Base-by-base conservation (phyloP, 2,113 vertebrate species). In the Ginglymostoma cirratum region DNA sequence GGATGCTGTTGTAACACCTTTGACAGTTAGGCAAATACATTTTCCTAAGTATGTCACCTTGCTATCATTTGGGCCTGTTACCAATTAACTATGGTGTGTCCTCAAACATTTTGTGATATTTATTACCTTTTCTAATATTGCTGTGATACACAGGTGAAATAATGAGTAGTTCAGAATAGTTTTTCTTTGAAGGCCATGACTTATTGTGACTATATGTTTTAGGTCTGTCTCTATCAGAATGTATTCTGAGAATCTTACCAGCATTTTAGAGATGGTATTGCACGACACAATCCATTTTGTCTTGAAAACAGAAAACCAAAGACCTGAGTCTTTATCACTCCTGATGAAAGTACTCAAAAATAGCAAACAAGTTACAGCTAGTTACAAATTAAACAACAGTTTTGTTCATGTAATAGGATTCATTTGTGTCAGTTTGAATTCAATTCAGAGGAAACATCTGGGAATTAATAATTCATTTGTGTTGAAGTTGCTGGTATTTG, bases 381-480 rank as follows among this genome's bases (percentile, higher is more conserved):
- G 89, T 10, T 93, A 30, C 6, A 15, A 38, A 66, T 93, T 93
- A 67, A 34, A 93, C 89, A 93, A 93, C 7, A 38, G 34, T 93
- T 93, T 93, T 93, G 61, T n/a, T 92, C 87, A 7, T 65, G 87
- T 92, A 52, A 67, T 65, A 83, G 89, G 89, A 61, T 93, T n/a
- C 66, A 93, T 93, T 93, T 61, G 66, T 93, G 89, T 38, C 34
- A 23, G n/a, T 93, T 93, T 93, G 65, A 66, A 93, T 93, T 93
- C 19, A 66, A 67, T 93, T 93, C 61, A 66, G 34, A 93, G 65
- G 61, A 23, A 93, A 67, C 61, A 93, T 93, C 89, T 93, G 55
- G 66, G 89, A 93, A 67, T 93, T 61, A 93, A 93, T 93, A 93
- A 93, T 93, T 93, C 89, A 93, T 66, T 38, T 65, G 61, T 66